Conservation (phyloP, 2,888 invertebrate species). For the Thereva unica region DNA sequence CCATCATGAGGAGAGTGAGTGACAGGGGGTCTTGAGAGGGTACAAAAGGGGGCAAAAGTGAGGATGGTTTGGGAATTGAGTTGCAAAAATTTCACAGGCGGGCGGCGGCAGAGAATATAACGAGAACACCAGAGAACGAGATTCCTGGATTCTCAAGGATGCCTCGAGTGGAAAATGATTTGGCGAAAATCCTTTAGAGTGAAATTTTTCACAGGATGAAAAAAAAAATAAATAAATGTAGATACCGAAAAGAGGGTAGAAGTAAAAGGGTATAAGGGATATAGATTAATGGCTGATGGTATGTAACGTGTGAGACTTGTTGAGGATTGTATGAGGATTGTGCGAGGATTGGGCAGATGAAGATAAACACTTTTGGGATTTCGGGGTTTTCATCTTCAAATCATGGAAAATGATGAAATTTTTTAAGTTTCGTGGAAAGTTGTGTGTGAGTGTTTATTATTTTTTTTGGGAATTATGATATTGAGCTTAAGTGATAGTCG, state of each 20-base stretch:
- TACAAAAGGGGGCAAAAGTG: background rate
- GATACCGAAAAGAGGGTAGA: background rate
- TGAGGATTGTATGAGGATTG: too few relatives aligned
- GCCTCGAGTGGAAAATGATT: conserved; percentile 28
- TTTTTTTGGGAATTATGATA: too few relatives aligned
- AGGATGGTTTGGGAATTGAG: too few relatives aligned
- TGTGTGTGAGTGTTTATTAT: too few relatives aligned
- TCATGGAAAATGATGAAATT: too few relatives aligned
- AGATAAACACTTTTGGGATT: too few relatives aligned
- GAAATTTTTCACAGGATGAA: conserved; percentile 13
- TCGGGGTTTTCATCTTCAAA: too few relatives aligned
- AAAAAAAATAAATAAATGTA: conserved; percentile 6
- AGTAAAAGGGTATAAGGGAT: background rate
- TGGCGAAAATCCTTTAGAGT: conserved; percentile 20
- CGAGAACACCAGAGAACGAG: background rate
- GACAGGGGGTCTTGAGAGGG: background rate
- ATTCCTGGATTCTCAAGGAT: background rate
- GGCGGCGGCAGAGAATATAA: background rate
- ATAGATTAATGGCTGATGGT: too few relatives aligned
- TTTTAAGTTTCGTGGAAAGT: too few relatives aligned
- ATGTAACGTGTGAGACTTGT: too few relatives aligned
- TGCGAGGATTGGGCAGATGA: too few relatives aligned
- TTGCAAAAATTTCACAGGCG: background rate
- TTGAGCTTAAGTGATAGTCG: too few relatives aligned
- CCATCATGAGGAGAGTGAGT: background rate